Conservation (phyloP, 1,140 invertebrate genomes). For the Ctenoplectra terminalis region DNA sequence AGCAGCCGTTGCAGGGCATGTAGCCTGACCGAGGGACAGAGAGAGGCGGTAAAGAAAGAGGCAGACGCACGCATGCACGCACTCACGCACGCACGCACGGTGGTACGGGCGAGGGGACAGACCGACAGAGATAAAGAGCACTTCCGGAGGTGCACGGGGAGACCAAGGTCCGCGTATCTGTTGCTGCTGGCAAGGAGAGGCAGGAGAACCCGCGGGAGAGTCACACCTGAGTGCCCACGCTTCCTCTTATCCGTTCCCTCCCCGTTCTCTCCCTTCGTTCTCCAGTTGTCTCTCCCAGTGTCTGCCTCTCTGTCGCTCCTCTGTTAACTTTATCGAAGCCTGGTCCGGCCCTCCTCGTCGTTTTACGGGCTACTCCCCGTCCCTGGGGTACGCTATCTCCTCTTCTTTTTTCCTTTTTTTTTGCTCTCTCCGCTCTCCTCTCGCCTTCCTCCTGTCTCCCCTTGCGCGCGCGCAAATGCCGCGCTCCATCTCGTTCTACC, state of each 20-base stretch:
- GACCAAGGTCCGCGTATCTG: slow-evolving; percentile 74
- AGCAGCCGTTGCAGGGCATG: slow-evolving; percentile 9
- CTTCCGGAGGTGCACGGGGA: slow-evolving; percentile 79
- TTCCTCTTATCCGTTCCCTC: slow-evolving; percentile 81
- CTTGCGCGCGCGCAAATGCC: slow-evolving; percentile 47
- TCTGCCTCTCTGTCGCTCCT: slow-evolving; percentile 10
- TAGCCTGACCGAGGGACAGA: neutral
- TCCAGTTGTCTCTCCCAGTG: slow-evolving; percentile 29
- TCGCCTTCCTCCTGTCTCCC: slow-evolving; percentile 29
- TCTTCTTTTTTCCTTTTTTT: slow-evolving; percentile 31
- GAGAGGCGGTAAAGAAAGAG: neutral
- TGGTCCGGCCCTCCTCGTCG: slow-evolving; percentile 38
- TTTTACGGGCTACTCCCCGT: slow-evolving; percentile 59
- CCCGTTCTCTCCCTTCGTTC: slow-evolving; percentile 60
- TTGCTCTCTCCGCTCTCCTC: neutral
- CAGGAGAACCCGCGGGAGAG: slow-evolving; percentile 80
- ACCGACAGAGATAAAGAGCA: slow-evolving; percentile 83
- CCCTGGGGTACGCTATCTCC: slow-evolving; percentile 60
- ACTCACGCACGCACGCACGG: slow-evolving; percentile 43
- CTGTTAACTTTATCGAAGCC: slow-evolving; percentile 35
- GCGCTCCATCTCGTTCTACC: slow-evolving; percentile 57
- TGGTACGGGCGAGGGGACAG: slow-evolving; percentile 78
- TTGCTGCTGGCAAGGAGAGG: slow-evolving; percentile 72
- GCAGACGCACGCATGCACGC: slow-evolving; percentile 23
- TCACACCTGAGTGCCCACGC: slow-evolving; percentile 82